These are phyloP conservation scores for Apis mellifera DNA, from an alignment of 1,140 invertebrate species.

Conservation along the genomic window DNA sequence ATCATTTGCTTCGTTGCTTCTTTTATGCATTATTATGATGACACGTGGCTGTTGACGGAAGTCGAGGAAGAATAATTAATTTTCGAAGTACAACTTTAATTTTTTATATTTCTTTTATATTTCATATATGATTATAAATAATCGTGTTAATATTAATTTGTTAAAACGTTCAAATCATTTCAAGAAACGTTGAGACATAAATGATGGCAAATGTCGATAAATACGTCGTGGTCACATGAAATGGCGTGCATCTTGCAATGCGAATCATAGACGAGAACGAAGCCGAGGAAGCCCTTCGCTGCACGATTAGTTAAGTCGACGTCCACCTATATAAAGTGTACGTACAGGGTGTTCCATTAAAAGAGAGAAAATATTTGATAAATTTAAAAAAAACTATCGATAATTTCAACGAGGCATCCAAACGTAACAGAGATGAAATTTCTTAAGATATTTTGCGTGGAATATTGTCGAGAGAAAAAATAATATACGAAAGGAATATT, in stretches of 20 bases:
- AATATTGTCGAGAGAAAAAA: not conserved
- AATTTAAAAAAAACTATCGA: too few species aligned
- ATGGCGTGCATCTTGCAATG: slow-evolving; percentile 61
- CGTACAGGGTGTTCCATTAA: slow-evolving; percentile 15
- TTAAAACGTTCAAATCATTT: not conserved
- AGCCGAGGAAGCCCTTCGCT: slow-evolving; percentile 73
- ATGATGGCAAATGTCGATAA: slow-evolving; percentile 42
- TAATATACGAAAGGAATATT: not conserved
- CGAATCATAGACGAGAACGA: slow-evolving; percentile 68
- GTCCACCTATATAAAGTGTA: slow-evolving; percentile 72
- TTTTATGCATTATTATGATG: too few species aligned
- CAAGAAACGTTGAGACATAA: not conserved
- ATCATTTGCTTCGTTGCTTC: too few species aligned
- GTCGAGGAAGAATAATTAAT: too few species aligned
- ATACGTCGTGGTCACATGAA: slow-evolving; percentile 45
- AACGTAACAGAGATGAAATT: not conserved
- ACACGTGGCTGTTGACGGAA: too few species aligned
- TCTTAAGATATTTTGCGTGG: not conserved
- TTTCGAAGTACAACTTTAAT: too few species aligned
- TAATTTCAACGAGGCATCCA: not conserved
- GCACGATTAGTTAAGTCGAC: slow-evolving; percentile 76
- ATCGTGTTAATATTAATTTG: too few species aligned
- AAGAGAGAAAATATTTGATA: too few species aligned
- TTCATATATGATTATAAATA: too few species aligned
- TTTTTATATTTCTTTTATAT: too few species aligned